phyloP scores from a whole-genome alignment of 2,797 vertebrate species.

The Melanotaenia nigrans region DNA sequence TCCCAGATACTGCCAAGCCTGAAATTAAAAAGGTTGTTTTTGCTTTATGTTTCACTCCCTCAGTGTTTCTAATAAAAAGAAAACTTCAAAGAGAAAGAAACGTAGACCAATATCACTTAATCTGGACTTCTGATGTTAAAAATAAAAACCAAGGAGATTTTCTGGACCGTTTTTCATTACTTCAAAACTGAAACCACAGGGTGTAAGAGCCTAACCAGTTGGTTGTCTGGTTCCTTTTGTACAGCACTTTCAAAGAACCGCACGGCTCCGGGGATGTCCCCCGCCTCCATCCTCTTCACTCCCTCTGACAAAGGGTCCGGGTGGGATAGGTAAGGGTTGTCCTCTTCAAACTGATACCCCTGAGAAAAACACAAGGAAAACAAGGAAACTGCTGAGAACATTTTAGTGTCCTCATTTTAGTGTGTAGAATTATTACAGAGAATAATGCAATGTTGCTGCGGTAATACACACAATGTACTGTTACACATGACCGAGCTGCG shows the following conservation, averaged over 20 bases:
- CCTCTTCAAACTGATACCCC: slow-evolving; percentile 97
- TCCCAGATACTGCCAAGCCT: slow-evolving; percentile 99
- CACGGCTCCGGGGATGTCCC: slow-evolving; percentile 96
- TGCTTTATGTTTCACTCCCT: not conserved
- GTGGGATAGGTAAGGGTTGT: slow-evolving; percentile 93
- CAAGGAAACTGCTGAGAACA: not conserved
- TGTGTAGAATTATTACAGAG: not conserved
- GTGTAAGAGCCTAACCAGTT: slow-evolving; percentile 86
- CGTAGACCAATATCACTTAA: not conserved
- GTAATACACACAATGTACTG: not conserved
- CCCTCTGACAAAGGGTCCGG: slow-evolving; percentile 93
- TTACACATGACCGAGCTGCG: not conserved
- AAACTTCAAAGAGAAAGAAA: not conserved
- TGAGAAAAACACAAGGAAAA: slow-evolving; percentile 57
- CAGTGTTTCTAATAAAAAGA: not conserved
- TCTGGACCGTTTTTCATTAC: slow-evolving; percentile 1
- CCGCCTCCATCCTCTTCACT: slow-evolving; percentile 88
- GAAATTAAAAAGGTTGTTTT: slow-evolving; percentile 14
- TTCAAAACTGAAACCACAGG: not conserved
- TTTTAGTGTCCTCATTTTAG: not conserved
- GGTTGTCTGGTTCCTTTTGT: slow-evolving; percentile 92
- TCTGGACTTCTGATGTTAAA: slow-evolving; percentile 2
- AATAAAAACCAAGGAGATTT: slow-evolving; percentile 7
- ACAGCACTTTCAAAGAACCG: slow-evolving; percentile 96
- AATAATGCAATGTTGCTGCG: not conserved